These are phyloP conservation scores for Hydractinia symbiolongicarpus DNA, from an alignment of 30 jellyfish, hydroid and myxozoan genomes.

Conservation along the genomic window DNA sequence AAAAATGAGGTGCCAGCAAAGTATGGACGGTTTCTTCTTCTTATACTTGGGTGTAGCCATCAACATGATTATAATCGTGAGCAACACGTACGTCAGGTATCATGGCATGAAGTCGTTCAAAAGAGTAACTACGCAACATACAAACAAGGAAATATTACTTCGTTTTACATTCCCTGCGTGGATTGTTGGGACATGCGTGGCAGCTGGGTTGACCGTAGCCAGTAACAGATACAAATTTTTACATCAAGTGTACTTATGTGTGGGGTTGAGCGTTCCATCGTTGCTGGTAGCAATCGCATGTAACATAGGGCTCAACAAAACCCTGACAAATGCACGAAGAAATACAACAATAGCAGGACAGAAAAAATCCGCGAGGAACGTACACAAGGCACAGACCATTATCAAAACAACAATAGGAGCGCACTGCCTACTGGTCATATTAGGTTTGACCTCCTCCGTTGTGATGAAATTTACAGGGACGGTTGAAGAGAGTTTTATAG, in stretches of 20 bases:
- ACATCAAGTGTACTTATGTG: background rate
- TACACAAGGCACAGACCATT: background rate
- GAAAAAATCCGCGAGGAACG: background rate
- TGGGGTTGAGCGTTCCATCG: background rate
- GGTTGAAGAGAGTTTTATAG: background rate
- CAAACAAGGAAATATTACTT: background rate
- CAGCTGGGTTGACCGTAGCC: background rate
- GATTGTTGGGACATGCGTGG: background rate
- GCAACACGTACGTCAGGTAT: slow-evolving; percentile 4
- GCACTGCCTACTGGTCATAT: background rate
- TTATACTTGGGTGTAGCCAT: slow-evolving; percentile 16
- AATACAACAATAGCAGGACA: background rate
- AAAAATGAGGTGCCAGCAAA: background rate
- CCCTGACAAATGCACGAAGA: background rate
- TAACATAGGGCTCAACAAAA: background rate
- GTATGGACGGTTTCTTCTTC: slow-evolving; percentile 14
- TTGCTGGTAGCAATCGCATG: background rate
- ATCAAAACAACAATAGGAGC: background rate
- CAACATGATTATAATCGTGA: slow-evolving; percentile 23
- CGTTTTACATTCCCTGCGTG: slow-evolving; percentile 19
- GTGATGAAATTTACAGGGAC: background rate
- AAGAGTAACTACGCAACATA: background rate
- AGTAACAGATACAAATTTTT: background rate
- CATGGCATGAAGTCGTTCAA: background rate
- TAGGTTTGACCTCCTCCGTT: background rate